These are phyloP conservation scores for Rhabdophis nuchalis DNA, from an alignment of 2,797 vertebrate species.

Conservation along the genomic window DNA sequence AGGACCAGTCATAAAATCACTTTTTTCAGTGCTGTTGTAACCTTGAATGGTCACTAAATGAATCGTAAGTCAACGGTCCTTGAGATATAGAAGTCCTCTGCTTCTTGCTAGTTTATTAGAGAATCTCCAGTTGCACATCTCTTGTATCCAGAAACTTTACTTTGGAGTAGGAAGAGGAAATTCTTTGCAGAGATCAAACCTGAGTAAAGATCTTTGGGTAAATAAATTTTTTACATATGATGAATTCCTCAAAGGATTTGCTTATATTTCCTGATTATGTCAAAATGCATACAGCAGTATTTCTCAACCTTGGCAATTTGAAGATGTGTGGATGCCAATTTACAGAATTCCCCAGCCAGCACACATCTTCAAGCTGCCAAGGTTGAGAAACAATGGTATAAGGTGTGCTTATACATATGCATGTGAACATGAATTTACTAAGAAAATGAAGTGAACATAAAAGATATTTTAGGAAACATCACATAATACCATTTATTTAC, in stretches of 20 bases:
- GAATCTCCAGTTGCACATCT: neutral
- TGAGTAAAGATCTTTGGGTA: neutral
- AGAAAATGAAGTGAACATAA: neutral
- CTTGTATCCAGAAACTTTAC: neutral
- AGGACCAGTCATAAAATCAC: neutral
- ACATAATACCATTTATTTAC: neutral
- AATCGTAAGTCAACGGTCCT: neutral
- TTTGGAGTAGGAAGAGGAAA: neutral
- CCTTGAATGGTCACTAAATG: neutral
- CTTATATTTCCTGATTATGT: neutral
- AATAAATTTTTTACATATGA: neutral
- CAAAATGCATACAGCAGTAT: neutral
- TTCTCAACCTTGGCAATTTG: neutral
- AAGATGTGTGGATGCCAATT: neutral
- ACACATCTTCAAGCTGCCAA: neutral
- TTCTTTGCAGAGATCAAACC: neutral
- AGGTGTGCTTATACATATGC: neutral
- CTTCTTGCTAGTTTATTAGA: neutral
- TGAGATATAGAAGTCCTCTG: conserved; percentile 1
- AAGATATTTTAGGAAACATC: neutral
- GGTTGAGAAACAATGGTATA: neutral
- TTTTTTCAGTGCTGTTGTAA: neutral
- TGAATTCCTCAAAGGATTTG: neutral
- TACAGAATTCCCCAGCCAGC: neutral
- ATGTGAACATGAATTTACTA: neutral